A percentile compares a stretch with the other conserved stretches of the same genome.
Evolutionary conservation across 2,797 vertebrate genomes (phyloP).

Genomic region (Xerus rutilus): DNA sequence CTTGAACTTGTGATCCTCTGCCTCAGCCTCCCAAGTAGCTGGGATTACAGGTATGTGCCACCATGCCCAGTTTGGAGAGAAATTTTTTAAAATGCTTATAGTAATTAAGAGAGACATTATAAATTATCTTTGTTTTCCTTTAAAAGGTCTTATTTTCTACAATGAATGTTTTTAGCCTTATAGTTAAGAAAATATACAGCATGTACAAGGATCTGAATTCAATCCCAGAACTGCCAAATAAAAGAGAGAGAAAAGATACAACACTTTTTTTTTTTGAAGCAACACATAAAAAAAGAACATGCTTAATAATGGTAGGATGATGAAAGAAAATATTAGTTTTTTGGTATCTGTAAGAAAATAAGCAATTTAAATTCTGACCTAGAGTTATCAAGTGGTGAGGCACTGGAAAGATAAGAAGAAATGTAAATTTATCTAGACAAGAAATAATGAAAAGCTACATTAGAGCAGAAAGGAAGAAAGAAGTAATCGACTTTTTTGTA

Average conservation of each 20-base stretch:
- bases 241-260: not conserved
- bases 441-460: conserved; percentile 23
- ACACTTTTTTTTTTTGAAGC: not conserved
- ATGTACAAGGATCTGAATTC: not conserved
- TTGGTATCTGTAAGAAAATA: not conserved
- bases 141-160: conserved; percentile 21
- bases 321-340: not conserved
- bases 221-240: not conserved
- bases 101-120: not conserved
- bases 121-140: conserved; percentile 22
- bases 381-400: not conserved
- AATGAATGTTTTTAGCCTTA: not conserved
- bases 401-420: not conserved
- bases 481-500: not conserved
- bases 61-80: no score
- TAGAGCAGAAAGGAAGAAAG: not conserved
- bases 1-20: not conserved
- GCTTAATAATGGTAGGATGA: not conserved
- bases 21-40: not conserved
- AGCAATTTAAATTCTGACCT: not conserved
- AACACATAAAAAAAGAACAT: not conserved
- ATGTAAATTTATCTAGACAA: not conserved
- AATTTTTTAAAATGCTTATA: not conserved
- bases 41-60: no score
- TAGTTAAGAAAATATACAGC: conserved; percentile 4